Evolutionary conservation across 2,113 vertebrate species (phyloP).

Genomic region (Ammodytes dubius): DNA sequence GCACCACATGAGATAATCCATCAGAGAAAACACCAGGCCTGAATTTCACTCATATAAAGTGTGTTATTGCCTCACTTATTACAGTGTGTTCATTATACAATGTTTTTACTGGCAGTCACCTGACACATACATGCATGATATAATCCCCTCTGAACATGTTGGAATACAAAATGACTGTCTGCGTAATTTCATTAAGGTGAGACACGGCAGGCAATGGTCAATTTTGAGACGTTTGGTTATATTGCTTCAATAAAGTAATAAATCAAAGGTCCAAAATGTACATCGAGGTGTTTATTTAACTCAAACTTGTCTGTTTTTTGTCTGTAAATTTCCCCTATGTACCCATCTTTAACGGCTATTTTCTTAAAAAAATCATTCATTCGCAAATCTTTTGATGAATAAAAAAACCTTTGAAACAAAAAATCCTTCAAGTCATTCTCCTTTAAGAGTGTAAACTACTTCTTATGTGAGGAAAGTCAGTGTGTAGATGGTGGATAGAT

Average conservation of each 20-base stretch:
- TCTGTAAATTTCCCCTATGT: too few relatives aligned
- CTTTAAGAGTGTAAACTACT: not conserved
- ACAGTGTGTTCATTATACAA: constrained; percentile 17
- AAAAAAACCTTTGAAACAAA: too few relatives aligned
- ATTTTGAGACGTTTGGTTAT: too few relatives aligned
- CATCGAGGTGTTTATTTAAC: too few relatives aligned
- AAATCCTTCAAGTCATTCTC: not conserved
- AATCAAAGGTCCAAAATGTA: too few relatives aligned
- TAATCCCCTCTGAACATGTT: not conserved
- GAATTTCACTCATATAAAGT: constrained; percentile 28
- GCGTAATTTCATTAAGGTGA: not conserved
- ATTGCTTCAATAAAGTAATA: too few relatives aligned
- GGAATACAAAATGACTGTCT: not conserved
- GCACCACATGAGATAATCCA: constrained; percentile 12
- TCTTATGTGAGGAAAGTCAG: not conserved
- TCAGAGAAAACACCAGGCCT: constrained; percentile 28
- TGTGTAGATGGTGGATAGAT: not conserved
- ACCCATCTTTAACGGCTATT: too few relatives aligned
- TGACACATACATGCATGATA: constrained; percentile 17
- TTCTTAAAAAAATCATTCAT: too few relatives aligned
- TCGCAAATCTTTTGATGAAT: too few relatives aligned
- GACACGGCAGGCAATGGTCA: not conserved
- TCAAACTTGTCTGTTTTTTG: too few relatives aligned
- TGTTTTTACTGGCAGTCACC: constrained; percentile 8
- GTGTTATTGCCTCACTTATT: constrained; percentile 15